Evolutionary conservation across 2,113 vertebrate genomes (phyloP).

Genomic region (Cariama cristata): DNA sequence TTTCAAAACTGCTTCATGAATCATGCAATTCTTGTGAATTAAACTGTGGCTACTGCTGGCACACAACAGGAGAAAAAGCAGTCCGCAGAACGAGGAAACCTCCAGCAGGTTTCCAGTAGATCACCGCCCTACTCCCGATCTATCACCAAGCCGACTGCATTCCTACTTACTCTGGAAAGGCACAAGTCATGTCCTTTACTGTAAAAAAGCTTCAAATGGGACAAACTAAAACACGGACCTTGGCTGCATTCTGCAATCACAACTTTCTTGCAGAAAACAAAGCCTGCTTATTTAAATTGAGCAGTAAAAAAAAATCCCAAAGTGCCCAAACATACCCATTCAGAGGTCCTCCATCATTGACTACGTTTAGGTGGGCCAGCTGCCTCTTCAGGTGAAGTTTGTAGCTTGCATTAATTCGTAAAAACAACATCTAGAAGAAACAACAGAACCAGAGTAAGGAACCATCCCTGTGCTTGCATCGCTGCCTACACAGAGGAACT

Average conservation of each 20-base stretch:
- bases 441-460: not conserved
- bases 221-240: fast-evolving
- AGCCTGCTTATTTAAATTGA: not conserved
- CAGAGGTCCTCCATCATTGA: slow-evolving; percentile 95
- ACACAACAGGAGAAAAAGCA: not conserved
- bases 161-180: not conserved
- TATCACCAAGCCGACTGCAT: not conserved
- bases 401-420: slow-evolving; percentile 92
- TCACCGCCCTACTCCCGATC: not conserved
- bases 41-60: not conserved
- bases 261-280: not conserved
- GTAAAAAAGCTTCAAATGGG: not conserved
- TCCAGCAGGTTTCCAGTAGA: not conserved
- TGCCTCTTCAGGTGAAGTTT: slow-evolving; percentile 96
- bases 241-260: not conserved
- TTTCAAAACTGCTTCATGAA: not conserved
- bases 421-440: slow-evolving; percentile 88
- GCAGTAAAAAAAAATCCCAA: not conserved
- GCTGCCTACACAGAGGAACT: not conserved
- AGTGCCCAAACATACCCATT: slow-evolving; percentile 82
- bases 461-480: fast-evolving
- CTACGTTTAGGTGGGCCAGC: slow-evolving; percentile 89
- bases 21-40: not conserved
- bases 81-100: not conserved
- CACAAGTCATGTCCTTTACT: not conserved